Base-by-base conservation (phyloP, 2,797 vertebrate species). In the Girardinus metallicus region DNA sequence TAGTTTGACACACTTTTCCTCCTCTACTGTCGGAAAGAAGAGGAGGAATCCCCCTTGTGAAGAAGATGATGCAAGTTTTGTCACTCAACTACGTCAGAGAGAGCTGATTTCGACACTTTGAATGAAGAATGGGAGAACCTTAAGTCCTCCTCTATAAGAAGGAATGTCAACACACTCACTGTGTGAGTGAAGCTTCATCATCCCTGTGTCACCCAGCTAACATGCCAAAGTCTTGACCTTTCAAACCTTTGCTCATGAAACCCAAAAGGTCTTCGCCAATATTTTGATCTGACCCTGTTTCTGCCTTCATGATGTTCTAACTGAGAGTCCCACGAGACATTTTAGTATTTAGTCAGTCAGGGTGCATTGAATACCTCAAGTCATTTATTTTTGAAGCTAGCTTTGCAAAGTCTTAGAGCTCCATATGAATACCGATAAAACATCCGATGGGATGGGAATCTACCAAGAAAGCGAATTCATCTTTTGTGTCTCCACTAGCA, bases 361-460 rank as follows among this genome's bases (percentile, higher is more conserved):
- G 13, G 60, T 21, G 53, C 60, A n/a, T 70, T 36, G 18, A 78
- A 39, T 26, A 10, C 21, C 64, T 72, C 43, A 1, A 31, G 0
- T 60, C 15, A 12, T n/a, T 49, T 44, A 23, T 53, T 43, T 41
- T 8, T 46, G 0, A 46, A 11, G 31, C 36, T 18, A 29, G 64
- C 79, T 80, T n/a, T 44, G 2, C 62, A 41, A 73, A 74, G 76
- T 44, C 13, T 43, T 43, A 6, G 12, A 73, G 75, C 26, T 81
- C 6, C 29, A 36, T 26, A 34, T 31, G 1, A 82, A 57, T 31
- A 80, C 55, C 77, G 85, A n/a, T 39, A 79, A 60, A 36, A 41
- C 75, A 7, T 74, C 31, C 46, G 23, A 49, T 80, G 73, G 79
- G 53, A 85, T 84, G 79, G 88, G 78, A 74, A 75, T 80, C 80